Conservation (phyloP, 2,113 vertebrate genomes). For the Apeltes quadracus region DNA sequence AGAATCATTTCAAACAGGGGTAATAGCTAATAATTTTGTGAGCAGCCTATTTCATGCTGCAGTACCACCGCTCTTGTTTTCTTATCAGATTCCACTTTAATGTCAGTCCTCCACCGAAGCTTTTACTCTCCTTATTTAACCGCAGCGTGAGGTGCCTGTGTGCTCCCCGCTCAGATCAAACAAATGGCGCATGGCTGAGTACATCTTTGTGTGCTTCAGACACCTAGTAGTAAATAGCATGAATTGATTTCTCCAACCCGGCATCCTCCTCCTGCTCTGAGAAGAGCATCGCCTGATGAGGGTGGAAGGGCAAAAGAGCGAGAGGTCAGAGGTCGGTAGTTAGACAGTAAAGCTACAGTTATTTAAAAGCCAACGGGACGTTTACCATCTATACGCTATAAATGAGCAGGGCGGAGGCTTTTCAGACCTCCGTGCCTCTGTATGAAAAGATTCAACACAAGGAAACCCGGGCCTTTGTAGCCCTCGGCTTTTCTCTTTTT, state of each 20-base stretch:
- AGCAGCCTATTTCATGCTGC: slow-evolving; percentile 51
- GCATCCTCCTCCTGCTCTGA: not conserved
- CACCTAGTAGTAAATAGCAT: not conserved
- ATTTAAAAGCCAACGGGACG: slow-evolving; percentile 31
- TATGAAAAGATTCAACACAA: slow-evolving; percentile 57
- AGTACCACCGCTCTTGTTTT: slow-evolving; percentile 20
- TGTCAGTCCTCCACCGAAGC: slow-evolving; percentile 27
- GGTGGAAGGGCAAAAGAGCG: slow-evolving; percentile 18
- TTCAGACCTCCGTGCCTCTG: slow-evolving; percentile 27
- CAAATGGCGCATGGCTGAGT: slow-evolving; percentile 12
- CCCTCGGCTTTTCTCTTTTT: slow-evolving; percentile 44
- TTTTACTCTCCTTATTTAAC: slow-evolving; percentile 24
- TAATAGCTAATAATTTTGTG: slow-evolving; percentile 53
- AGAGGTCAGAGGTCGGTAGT: slow-evolving; percentile 21
- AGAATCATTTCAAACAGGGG: slow-evolving; percentile 49
- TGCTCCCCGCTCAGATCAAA: slow-evolving; percentile 34
- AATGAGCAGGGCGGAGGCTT: slow-evolving; percentile 32
- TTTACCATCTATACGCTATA: slow-evolving; percentile 36
- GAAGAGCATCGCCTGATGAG: not conserved
- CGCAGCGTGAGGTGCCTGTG: slow-evolving; percentile 4
- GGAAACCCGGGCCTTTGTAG: slow-evolving; percentile 47
- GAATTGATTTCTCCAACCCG: slow-evolving; percentile 3
- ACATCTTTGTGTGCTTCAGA: slow-evolving; percentile 7
- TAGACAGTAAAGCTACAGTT: slow-evolving; percentile 11
- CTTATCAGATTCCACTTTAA: slow-evolving; percentile 49